These are phyloP conservation scores for Megaustenia siamemsis DNA, from an alignment of 2,888 invertebrate genomes.

Conservation along the genomic window DNA sequence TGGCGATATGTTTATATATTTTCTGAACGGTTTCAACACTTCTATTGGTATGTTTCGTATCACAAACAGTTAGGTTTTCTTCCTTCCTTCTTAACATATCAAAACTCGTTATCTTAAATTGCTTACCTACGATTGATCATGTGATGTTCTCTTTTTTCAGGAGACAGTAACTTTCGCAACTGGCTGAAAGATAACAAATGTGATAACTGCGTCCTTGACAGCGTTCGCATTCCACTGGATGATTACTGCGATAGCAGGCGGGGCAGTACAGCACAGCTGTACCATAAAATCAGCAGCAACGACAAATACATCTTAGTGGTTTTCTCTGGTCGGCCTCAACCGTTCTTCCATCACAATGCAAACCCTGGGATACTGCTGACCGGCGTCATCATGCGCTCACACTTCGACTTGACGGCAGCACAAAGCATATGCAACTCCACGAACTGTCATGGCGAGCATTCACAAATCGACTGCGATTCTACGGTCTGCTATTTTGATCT, in stretches of 20 bases:
- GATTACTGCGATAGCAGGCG: neutral
- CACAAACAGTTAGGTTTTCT: no score
- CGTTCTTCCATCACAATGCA: no score
- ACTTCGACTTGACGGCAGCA: neutral
- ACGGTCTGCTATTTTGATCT: neutral
- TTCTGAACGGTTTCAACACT: no score
- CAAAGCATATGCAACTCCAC: neutral
- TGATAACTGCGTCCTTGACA: neutral
- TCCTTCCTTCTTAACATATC: no score
- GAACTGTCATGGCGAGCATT: no score
- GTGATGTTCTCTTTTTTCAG: neutral
- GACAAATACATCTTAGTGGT: neutral
- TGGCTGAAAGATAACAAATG: neutral
- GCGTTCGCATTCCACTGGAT: neutral
- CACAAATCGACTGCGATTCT: no score
- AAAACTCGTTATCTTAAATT: no score
- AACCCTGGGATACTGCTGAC: neutral
- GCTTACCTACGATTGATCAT: no score
- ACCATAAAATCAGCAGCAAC: neutral
- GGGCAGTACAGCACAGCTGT: neutral
- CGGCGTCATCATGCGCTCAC: neutral
- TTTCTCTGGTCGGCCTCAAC: conserved; percentile 10
- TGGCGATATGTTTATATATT: no score
- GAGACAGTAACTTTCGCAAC: conserved; percentile 1
- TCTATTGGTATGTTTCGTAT: no score